Percentiles rank a stretch among this genome's conserved stretches.
Conservation (phyloP, 2,888 invertebrate species). For the Dusona sp. region DNA sequence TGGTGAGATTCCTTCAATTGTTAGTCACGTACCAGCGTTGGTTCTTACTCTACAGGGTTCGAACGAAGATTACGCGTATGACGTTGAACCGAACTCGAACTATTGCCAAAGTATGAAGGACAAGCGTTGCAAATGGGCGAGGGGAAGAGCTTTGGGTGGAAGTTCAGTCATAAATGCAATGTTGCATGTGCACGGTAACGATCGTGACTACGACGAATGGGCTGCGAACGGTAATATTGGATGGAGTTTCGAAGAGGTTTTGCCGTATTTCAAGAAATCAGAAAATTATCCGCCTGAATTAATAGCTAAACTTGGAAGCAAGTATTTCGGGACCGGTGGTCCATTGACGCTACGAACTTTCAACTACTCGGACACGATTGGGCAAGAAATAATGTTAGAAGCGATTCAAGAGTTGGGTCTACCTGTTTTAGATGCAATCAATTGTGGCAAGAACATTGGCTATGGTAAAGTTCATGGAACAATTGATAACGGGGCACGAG, state of each 20-base stretch:
- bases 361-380: conserved; percentile 78
- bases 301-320: conserved; percentile 79
- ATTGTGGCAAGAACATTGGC: conserved; percentile 84
- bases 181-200: conserved; percentile 88
- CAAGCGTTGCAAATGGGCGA: conserved; percentile 85
- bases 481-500: conserved; percentile 82
- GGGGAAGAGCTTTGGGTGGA: conserved; percentile 89
- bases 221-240: conserved; percentile 86
- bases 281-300: conserved; percentile 75
- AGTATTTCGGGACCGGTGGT: conserved; percentile 84
- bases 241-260: conserved; percentile 86
- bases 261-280: conserved; percentile 81
- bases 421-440: conserved; percentile 81
- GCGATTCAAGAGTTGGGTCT: conserved; percentile 85
- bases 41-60: conserved; percentile 78
- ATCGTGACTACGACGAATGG: conserved; percentile 89
- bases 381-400: conserved; percentile 83
- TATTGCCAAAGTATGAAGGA: conserved; percentile 82
- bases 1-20: conserved; percentile 85
- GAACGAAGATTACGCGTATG: conserved; percentile 85
- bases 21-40: conserved; percentile 85
- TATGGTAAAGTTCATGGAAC: conserved; percentile 85
- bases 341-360: conserved; percentile 85
- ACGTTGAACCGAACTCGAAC: conserved; percentile 84
- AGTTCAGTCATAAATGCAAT: conserved; percentile 88